Evolutionary conservation across 2,113 vertebrate species (phyloP).

Genomic region (Cygnus atratus): DNA sequence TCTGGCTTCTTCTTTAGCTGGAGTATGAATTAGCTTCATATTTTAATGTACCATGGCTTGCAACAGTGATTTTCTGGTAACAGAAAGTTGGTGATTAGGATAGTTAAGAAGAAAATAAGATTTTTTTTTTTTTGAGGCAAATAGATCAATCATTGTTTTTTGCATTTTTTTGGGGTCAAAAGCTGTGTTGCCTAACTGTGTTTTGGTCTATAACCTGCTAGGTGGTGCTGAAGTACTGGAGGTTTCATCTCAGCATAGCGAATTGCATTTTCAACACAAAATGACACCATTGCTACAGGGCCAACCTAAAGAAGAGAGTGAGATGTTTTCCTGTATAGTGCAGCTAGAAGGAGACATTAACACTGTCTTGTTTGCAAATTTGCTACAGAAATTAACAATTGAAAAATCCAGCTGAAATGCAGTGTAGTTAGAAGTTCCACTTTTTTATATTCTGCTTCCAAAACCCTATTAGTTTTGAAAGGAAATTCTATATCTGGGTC

Average conservation of each 20-base stretch:
- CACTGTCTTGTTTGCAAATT: not conserved
- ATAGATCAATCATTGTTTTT: accelerated
- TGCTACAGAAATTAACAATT: not conserved
- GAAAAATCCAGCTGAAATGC: not conserved
- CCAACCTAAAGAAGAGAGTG: not conserved
- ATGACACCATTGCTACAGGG: not conserved
- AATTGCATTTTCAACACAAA: not conserved
- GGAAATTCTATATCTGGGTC: not conserved
- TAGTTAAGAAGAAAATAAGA: not conserved
- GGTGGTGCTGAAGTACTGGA: conserved; percentile 30
- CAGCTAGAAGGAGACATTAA: not conserved
- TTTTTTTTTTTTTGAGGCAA: not conserved
- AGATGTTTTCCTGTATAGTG: not conserved
- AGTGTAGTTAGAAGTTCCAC: not conserved
- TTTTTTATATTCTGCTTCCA: not conserved
- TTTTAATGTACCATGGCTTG: not conserved
- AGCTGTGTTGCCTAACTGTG: not conserved
- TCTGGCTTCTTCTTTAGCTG: not conserved
- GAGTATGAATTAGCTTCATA: not conserved
- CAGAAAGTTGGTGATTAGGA: not conserved
- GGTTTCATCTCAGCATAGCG: not conserved
- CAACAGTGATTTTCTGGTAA: not conserved
- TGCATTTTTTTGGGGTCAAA: not conserved
- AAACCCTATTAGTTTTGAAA: not conserved
- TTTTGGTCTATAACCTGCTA: not conserved